Evolutionary conservation across 2,888 invertebrate species (phyloP), one percentile per base, ranked within the genome.

Genomic region (Amphipyra berbera): DNA sequence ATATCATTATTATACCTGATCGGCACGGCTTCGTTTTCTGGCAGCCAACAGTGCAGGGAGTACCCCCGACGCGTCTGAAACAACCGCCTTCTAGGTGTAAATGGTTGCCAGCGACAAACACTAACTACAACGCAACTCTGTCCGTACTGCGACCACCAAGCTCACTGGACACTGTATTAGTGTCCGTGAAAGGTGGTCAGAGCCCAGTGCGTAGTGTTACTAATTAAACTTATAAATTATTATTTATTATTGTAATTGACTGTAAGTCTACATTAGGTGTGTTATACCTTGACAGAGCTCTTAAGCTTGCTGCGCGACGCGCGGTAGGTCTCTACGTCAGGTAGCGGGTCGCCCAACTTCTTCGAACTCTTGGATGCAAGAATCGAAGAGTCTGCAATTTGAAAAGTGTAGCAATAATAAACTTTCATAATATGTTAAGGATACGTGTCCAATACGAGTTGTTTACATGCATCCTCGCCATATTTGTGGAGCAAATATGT

Each of bases 21-120:
- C 75, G 88, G 88, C 69, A 83, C 82, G 81, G 69, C 79, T 71
- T 78, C 86, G 86, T 77, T 87, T 79, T 83, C 89, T 74, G 90
- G 92, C 84, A 90, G 90, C 95, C 94, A 94, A 86, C 94, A 95
- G 85, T 91, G 93, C 84, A 90, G 95, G 93, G 94, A 95, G 93
- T 87, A 92, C 76, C 89, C 94, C 85, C 92, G 94, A 79, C 90
- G 94, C 90, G 89, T 92, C 95, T 95, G 95, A 89, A 95, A 95
- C 93, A 88, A 93, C 93, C 91, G 93, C 92, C 94, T 94, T 88
- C 88, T 85, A 74, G 87, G 84, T 90, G 84, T 91, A 87, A 87
- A 88, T 76, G 77, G 68, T 78, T 73, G 78, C 62, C 49, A 70
- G 52, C 30, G 47, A 61, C 47, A 35, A 49, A 37, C 48, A 14